A percentile compares a stretch with the other conserved stretches of the same genome.
Conservation (phyloP, 1,140 invertebrate genomes). For the Microplitis demolitor region DNA sequence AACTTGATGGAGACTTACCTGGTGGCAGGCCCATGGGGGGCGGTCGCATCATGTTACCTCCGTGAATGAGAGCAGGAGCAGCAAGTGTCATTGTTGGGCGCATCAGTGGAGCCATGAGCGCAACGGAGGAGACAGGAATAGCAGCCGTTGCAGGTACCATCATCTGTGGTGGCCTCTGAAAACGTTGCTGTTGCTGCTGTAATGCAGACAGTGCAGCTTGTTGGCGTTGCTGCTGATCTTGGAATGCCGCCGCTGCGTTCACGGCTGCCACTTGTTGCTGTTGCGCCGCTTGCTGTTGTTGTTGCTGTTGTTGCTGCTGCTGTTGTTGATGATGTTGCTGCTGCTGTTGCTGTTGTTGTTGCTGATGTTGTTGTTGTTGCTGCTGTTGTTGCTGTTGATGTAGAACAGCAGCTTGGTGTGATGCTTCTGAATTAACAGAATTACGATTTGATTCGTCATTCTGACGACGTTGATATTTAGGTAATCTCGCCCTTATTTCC, state of each 20-base stretch:
- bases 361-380: slow-evolving; percentile 38
- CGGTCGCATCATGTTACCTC: slow-evolving; percentile 76
- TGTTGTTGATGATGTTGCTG: slow-evolving; percentile 23
- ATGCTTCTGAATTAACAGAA: slow-evolving; percentile 63
- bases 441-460: slow-evolving; percentile 54
- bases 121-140: slow-evolving; percentile 64
- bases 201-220: slow-evolving; percentile 47
- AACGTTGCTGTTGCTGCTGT: slow-evolving; percentile 47
- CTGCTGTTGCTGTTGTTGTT: slow-evolving; percentile 47
- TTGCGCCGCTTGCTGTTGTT: slow-evolving; percentile 45
- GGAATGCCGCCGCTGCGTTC: slow-evolving; percentile 18
- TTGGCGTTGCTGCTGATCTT: slow-evolving; percentile 41
- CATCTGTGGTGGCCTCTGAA: slow-evolving; percentile 53
- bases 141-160: slow-evolving; percentile 56
- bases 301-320: slow-evolving; percentile 38
- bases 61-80: slow-evolving; percentile 70
- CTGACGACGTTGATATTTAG: slow-evolving; percentile 72
- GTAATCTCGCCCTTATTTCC: slow-evolving; percentile 78
- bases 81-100: slow-evolving; percentile 69
- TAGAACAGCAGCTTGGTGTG: slow-evolving; percentile 57
- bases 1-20: slow-evolving; percentile 64
- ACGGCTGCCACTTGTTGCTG: slow-evolving; percentile 25
- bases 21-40: slow-evolving; percentile 73
- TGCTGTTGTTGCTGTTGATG: slow-evolving; percentile 49
- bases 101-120: slow-evolving; percentile 67